phyloP scores from a whole-genome alignment of 2,888 invertebrate species.

The Mycalesis mineus region DNA sequence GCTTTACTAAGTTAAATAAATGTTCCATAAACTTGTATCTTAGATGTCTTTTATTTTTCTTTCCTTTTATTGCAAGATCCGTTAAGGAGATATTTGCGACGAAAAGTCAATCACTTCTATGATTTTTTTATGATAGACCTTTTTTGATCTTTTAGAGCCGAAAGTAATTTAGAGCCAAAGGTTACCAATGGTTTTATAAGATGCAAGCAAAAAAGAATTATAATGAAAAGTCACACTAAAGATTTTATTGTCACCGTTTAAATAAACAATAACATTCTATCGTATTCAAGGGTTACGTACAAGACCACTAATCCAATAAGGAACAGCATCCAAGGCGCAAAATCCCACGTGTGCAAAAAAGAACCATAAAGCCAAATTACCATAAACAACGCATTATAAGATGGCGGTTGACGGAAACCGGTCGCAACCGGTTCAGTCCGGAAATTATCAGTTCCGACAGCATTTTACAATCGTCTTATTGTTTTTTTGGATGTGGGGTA shows the following conservation, averaged over 20 bases:
- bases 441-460: slow-evolving; percentile 65
- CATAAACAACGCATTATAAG: slow-evolving; percentile 73
- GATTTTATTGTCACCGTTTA: slow-evolving; percentile 6
- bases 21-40: no score
- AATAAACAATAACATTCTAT: slow-evolving; percentile 9
- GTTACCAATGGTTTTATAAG: no score
- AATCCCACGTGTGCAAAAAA: slow-evolving; percentile 52
- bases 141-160: no score
- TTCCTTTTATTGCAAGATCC: no score
- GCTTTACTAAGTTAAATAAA: no score
- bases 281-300: slow-evolving; percentile 10
- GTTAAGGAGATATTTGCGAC: no score
- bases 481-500: slow-evolving; percentile 52
- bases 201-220: no score
- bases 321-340: slow-evolving; percentile 50
- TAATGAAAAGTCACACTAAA: neutral
- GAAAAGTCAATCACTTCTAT: no score
- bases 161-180: no score
- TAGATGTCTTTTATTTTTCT: no score
- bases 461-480: slow-evolving; percentile 58
- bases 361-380: slow-evolving; percentile 65
- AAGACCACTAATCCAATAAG: slow-evolving; percentile 58
- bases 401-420: slow-evolving; percentile 55
- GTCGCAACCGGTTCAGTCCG: slow-evolving; percentile 61
- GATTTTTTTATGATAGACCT: no score